Percentiles rank a stretch among this genome's conserved stretches.
Conservation (phyloP, 2,888 invertebrate species). For the Pilophorus perplexus region DNA sequence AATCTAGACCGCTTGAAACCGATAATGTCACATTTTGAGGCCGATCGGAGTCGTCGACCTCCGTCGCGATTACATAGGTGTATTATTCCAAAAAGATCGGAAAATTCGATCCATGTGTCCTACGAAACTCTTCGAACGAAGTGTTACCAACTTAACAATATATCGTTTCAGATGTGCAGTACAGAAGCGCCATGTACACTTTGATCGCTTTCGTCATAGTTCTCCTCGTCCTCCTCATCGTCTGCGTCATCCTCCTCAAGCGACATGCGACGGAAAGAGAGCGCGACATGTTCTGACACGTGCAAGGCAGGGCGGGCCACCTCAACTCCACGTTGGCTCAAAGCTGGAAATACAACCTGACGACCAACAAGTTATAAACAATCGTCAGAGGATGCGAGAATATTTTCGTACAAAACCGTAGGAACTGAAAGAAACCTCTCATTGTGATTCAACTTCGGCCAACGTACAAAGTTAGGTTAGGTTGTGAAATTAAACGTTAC, state of each 20-base stretch:
- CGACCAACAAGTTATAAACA: slow-evolving; percentile 47
- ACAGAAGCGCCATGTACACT: slow-evolving; percentile 63
- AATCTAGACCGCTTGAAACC: too few relatives aligned
- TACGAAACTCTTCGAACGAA: too few relatives aligned
- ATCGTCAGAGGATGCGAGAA: not conserved
- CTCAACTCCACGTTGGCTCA: slow-evolving; percentile 40
- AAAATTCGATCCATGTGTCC: too few relatives aligned
- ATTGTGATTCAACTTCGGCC: not conserved
- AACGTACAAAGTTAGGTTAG: too few relatives aligned
- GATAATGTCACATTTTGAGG: too few relatives aligned
- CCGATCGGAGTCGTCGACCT: too few relatives aligned
- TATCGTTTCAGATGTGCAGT: slow-evolving; percentile 52
- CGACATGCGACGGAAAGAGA: slow-evolving; percentile 53
- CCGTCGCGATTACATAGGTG: too few relatives aligned
- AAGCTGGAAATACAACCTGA: slow-evolving; percentile 47
- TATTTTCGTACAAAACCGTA: not conserved
- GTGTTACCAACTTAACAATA: too few relatives aligned
- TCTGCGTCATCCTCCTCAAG: slow-evolving; percentile 58
- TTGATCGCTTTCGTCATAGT: slow-evolving; percentile 59
- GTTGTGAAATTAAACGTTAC: too few relatives aligned
- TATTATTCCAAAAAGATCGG: too few relatives aligned
- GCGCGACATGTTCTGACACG: slow-evolving; percentile 50
- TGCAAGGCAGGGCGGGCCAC: slow-evolving; percentile 43
- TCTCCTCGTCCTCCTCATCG: slow-evolving; percentile 56
- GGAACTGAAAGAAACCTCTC: not conserved